Evolutionary conservation across 2,113 vertebrate genomes (phyloP).

Genomic region (Malurus melanocephalus): DNA sequence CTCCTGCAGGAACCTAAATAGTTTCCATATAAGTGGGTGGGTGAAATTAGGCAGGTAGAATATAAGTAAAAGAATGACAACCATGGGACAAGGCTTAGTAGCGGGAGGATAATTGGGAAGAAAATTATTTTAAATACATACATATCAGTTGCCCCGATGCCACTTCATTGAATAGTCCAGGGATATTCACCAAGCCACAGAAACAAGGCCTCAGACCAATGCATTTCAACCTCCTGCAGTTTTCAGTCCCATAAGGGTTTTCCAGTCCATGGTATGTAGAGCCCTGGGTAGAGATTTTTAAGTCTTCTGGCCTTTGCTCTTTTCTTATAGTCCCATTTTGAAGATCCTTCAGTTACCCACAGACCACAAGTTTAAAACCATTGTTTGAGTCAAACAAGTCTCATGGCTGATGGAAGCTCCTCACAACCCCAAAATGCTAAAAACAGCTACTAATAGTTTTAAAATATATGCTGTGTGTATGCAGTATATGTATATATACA

Average conservation of each 20-base stretch:
- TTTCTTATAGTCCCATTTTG: not conserved
- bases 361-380: not conserved
- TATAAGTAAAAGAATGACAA: not conserved
- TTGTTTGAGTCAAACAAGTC: not conserved
- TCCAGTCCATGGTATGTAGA: not conserved
- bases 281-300: not conserved
- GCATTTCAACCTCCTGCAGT: not conserved
- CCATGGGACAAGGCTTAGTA: not conserved
- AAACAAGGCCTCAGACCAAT: not conserved
- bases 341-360: not conserved
- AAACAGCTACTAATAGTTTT: not conserved
- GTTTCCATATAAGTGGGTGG: not conserved
- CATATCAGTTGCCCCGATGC: not conserved
- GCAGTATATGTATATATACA: not conserved
- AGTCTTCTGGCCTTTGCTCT: not conserved
- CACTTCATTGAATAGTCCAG: not conserved
- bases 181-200: not conserved
- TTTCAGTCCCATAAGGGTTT: not conserved
- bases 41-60: not conserved
- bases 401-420: not conserved
- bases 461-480: not conserved
- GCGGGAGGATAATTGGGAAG: not conserved
- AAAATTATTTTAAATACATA: not conserved
- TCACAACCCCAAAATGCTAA: not conserved
- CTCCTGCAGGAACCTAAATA: not conserved